Evolutionary conservation across 1,140 invertebrate genomes (phyloP), one percentile per base, ranked within the genome.

Genomic region (Lanistes nyassanus): DNA sequence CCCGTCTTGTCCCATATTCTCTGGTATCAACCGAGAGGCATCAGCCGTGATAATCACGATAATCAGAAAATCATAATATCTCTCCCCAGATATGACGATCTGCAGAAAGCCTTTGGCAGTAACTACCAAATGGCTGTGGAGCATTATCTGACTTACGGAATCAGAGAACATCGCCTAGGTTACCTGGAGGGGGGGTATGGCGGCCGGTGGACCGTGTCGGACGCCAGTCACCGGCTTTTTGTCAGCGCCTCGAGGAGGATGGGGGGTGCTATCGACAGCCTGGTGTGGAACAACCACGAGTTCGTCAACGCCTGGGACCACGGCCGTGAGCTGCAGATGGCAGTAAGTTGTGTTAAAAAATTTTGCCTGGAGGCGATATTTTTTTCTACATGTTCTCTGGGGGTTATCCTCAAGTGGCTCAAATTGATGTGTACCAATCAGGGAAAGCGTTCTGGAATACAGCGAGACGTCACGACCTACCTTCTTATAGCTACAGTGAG

Each of bases 301-400:
- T 76, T 82, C 51, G 77, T 82, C 51, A 82, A 82, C 21, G 73
- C 74, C 31, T 70, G 65, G 34, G 81, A 82, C 51, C 81, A 82
- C 47, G 81, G 81, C 0, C 53, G 79, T 34, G 77, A 82, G 58
- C 53, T 82, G 70, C 81, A 82, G 39, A 80, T 60, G 56, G n/a
- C n/a, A 9, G 56, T 60, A 23, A 26, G 29, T 60, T 26, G n/a
- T 60, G n/a, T 60, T 60, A 60, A 29, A 60, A 9, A 29, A 29
- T 23, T 23, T 23, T 60, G 23, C 31, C 23, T 6, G 56, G 56
- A 29, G 56, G 7, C 23, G n/a, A 29, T 23, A 9, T n/a, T n/a
- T n/a, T n/a, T n/a, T n/a, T n/a, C n/a, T n/a, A n/a, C n/a, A n/a
- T n/a, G n/a, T n/a, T n/a, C n/a, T n/a, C n/a, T n/a, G n/a, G n/a